Conservation (phyloP, 2,888 invertebrate genomes). For the Polylopha cassiicola region DNA sequence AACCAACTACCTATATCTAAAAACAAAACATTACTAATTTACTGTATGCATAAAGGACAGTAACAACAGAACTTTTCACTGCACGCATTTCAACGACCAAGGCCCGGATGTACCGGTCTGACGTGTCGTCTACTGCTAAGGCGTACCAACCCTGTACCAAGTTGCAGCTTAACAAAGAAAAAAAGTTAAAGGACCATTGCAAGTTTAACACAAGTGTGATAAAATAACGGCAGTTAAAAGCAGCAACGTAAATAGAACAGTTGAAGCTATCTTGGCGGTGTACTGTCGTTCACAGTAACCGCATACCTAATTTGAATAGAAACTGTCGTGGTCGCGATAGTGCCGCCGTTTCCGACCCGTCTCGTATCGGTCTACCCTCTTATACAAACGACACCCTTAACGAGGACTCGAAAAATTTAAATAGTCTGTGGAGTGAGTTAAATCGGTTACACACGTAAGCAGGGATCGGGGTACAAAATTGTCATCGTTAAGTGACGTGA, state of each 20-base stretch:
- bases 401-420: conserved; percentile 51
- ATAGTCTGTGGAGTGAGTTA: conserved; percentile 37
- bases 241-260: conserved; percentile 30
- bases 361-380: conserved; percentile 44
- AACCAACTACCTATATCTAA: too few relatives aligned
- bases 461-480: conserved; percentile 12
- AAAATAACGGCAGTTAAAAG: too few relatives aligned
- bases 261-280: neutral
- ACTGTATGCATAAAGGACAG: conserved; percentile 6
- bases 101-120: conserved; percentile 46
- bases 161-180: conserved; percentile 8
- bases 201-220: too few relatives aligned
- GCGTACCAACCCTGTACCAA: conserved; percentile 28
- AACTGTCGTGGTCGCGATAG: conserved; percentile 58
- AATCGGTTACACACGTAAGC: conserved; percentile 43
- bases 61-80: conserved; percentile 25
- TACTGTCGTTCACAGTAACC: conserved; percentile 26
- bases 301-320: conserved; percentile 61
- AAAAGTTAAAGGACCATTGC: too few relatives aligned
- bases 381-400: conserved; percentile 36
- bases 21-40: too few relatives aligned
- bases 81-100: conserved; percentile 41
- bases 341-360: conserved; percentile 53
- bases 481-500: too few relatives aligned
- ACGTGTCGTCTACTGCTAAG: conserved; percentile 49